These are phyloP conservation scores for Lycaena phlaeas DNA, from an alignment of 2,888 invertebrate species.

Conservation along the genomic window DNA sequence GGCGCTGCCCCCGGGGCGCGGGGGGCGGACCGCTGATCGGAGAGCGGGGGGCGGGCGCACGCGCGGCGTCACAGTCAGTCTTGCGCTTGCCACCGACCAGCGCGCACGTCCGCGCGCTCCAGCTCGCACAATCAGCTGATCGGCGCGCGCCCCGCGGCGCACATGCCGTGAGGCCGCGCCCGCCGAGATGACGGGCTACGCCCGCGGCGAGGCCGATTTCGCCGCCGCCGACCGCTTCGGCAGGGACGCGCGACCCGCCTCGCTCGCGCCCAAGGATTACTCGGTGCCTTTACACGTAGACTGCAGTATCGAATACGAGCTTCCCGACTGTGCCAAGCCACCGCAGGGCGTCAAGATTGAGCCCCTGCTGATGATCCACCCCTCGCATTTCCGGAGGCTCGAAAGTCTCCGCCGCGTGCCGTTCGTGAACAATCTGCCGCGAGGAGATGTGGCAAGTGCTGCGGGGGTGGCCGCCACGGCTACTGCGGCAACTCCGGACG, in stretches of 20 bases:
- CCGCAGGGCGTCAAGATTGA: conserved; percentile 87
- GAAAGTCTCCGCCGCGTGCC: conserved; percentile 87
- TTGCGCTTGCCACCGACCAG: conserved; percentile 43
- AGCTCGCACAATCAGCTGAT: conserved; percentile 53
- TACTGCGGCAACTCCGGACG: conserved; percentile 29
- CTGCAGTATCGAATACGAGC: conserved; percentile 92
- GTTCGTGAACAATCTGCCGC: conserved; percentile 87
- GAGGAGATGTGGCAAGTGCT: conserved; percentile 57
- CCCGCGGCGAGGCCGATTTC: conserved; percentile 65
- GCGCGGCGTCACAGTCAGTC: conserved; percentile 38
- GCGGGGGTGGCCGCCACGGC: conserved; percentile 25
- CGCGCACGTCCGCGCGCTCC: conserved; percentile 50
- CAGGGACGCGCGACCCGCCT: conserved; percentile 59
- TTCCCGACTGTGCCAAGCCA: conserved; percentile 91
- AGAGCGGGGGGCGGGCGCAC: conserved; percentile 32
- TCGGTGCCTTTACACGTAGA: conserved; percentile 90
- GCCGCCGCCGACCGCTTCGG: conserved; percentile 61
- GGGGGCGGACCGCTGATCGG: conserved; percentile 27
- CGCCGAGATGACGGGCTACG: conserved; percentile 67
- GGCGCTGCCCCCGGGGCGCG: conserved; percentile 20
- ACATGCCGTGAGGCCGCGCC: conserved; percentile 66
- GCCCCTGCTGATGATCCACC: conserved; percentile 91
- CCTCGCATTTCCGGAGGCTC: conserved; percentile 90
- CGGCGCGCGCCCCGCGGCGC: conserved; percentile 62
- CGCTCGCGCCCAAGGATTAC: conserved; percentile 82